Base-by-base conservation (phyloP, 1,140 invertebrate genomes). In the Diorhabda sublineata region DNA sequence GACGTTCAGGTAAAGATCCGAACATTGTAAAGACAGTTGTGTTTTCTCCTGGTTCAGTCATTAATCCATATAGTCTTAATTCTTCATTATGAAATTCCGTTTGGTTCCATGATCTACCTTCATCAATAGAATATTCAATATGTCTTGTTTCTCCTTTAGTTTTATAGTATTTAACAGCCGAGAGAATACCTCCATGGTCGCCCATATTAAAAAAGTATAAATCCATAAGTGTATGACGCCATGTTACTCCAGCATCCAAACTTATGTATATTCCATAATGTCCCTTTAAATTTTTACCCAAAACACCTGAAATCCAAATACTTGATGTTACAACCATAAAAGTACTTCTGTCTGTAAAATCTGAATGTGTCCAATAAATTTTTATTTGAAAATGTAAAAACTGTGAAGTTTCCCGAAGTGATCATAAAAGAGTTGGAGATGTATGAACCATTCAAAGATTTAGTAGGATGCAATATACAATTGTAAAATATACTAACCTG, bases 31-130 rank as follows among this genome's bases (percentile, higher is more conserved):
- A 97, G 0, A 92, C 87, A 0, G 94, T 95, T 0, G 93, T 94
- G 80, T 94, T 95, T 80, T 96, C 93, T 4, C 94, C 94, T 0
- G 94, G 94, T 80, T 96, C 94, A 0, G 93, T 96, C 88, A 96
- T 92, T 2, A 96, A 79, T 3, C 93, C 93, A 80, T 95, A 96
- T 9, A 96, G 87, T 44, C 87, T 84, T 2, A 94, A 84, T 79
- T 90, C 87, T 67, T 90, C 85, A 7, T 88, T 84, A 67, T 87
- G 86, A 78, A 97, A 95, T 70, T 68, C 86, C 80, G 74, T 89
- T 83, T 42, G 83, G 52, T 87, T 82, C 93, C 94, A 97, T 2
- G 87, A 89, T 72, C 90, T 87, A 26, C 94, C 94, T 79, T 96
- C 93, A 81, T 97, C 90, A 0, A 87, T 90, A 0, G 95, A 96